Base-by-base conservation (phyloP, 2,113 vertebrate species). In the Tursiops truncatus region DNA sequence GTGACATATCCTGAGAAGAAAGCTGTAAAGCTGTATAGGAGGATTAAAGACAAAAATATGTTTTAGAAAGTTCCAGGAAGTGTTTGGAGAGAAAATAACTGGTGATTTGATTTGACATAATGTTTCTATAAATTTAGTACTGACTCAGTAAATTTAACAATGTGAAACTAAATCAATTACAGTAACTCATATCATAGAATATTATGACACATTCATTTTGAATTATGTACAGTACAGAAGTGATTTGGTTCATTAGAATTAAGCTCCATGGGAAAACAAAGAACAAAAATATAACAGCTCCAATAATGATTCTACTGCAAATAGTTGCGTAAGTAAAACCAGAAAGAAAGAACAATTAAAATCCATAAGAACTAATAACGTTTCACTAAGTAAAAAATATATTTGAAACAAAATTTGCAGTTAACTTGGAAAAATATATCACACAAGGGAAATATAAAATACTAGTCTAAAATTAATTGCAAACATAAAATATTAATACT, bases 221-320 rank as follows among this genome's bases (percentile, higher is more conserved):
- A 96, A 86, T 90, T 96, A 79, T 56, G 6, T 70, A 71, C 36
- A 89, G 26, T 80, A 36, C 47, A 79, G 41, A 92, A 80, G 44
- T 79, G 65, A 94, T 68, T 91, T 96, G 21, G 47, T 70, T 97
- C 62, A 20, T 96, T 87, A 83, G 62, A 82, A 70, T 79, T 93
- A 79, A 92, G 31, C 83, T 95, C 67, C 94, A 28, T 85, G 25
- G 47, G 65, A 90, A 97, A 95, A 76, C 63, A 94, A 70, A 90
- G 47, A 79, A 33, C 4, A 41, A 63, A 81, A 63, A 65, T 25
- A 62, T 26, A 81, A 71, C 25, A 92, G 31, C n/a, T 68, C n/a
- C 73, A 63, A 9, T 94, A 56, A 82, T 73, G 60, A 68, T 87
- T 62, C 33, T 17, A 83, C 33, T 58, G 4, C 63, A 96, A 85